phyloP scores from a whole-genome alignment of 2,797 vertebrate species.

The Peromyscus eremicus region DNA sequence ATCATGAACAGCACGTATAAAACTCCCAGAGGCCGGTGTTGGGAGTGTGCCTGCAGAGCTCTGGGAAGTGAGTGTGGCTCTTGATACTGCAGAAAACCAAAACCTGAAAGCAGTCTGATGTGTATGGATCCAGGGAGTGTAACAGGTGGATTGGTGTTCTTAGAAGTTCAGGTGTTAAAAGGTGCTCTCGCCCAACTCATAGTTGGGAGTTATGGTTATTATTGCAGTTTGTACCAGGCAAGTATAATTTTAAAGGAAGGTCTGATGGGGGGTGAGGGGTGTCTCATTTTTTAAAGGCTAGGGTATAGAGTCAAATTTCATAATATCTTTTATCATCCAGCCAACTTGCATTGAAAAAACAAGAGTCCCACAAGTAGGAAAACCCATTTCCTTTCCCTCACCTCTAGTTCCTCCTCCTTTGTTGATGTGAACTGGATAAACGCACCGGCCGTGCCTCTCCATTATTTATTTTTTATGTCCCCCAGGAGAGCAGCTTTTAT shows the following conservation, averaged over 20 bases:
- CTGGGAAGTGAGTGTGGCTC: background rate
- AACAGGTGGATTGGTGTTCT: background rate
- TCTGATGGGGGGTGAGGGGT: background rate
- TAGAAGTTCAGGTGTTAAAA: background rate
- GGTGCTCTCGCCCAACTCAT: background rate
- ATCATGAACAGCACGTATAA: background rate
- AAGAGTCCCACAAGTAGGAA: slow-evolving; percentile 49
- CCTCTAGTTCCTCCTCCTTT: slow-evolving; percentile 74
- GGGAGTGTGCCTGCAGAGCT: background rate
- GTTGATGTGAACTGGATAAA: slow-evolving; percentile 69
- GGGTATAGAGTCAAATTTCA: slow-evolving; percentile 25
- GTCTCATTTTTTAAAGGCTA: background rate
- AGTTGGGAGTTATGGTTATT: background rate
- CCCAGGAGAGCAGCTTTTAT: slow-evolving; percentile 66
- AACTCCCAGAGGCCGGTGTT: background rate
- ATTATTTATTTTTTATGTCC: slow-evolving; percentile 75
- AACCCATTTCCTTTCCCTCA: slow-evolving; percentile 76
- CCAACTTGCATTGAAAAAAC: slow-evolving; percentile 14
- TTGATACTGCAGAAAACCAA: background rate
- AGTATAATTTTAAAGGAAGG: slow-evolving; percentile 33
- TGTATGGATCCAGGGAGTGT: slow-evolving; percentile 3
- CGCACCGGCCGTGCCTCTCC: slow-evolving; percentile 23
- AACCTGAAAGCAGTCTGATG: background rate
- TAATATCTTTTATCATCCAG: slow-evolving; percentile 49
- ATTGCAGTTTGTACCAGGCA: background rate